These are phyloP conservation scores for Paramormyrops kingsleyae DNA, from an alignment of 2,113 vertebrate genomes.

Conservation along the genomic window DNA sequence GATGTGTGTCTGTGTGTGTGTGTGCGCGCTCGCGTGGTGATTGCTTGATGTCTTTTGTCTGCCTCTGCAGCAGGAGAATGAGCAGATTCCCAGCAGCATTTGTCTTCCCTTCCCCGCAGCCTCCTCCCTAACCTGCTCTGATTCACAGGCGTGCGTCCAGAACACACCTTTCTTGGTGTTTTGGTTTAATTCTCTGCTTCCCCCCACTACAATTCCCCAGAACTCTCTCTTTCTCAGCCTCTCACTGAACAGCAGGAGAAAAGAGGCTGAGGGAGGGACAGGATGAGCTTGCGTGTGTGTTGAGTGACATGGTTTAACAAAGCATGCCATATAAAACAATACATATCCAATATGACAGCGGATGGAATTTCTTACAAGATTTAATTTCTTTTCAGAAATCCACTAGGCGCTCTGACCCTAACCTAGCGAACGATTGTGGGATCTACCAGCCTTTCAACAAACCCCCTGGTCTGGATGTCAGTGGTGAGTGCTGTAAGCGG, in stretches of 20 bases:
- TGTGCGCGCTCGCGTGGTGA: background rate
- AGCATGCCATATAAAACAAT: background rate
- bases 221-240: background rate
- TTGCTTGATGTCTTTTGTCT: background rate
- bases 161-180: background rate
- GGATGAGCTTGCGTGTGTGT: background rate
- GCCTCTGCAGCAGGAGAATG: background rate
- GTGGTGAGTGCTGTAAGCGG: slow-evolving; percentile 39
- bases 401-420: slow-evolving; percentile 69
- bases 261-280: background rate
- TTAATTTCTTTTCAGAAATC: slow-evolving; percentile 64
- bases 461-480: slow-evolving; percentile 52
- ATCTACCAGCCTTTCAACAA: slow-evolving; percentile 84
- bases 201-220: background rate
- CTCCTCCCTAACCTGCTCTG: background rate
- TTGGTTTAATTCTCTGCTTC: background rate
- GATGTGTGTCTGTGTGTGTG: background rate
- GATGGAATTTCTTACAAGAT: background rate
- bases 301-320: background rate
- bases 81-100: slow-evolving; percentile 23
- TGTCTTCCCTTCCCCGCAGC: background rate
- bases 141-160: background rate
- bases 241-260: background rate
- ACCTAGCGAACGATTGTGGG: slow-evolving; percentile 67
- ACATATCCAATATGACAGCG: background rate